Evolutionary conservation across 1,140 invertebrate species (phyloP), one percentile per base, ranked within the genome.

Genomic region (Diuraphis noxia): DNA sequence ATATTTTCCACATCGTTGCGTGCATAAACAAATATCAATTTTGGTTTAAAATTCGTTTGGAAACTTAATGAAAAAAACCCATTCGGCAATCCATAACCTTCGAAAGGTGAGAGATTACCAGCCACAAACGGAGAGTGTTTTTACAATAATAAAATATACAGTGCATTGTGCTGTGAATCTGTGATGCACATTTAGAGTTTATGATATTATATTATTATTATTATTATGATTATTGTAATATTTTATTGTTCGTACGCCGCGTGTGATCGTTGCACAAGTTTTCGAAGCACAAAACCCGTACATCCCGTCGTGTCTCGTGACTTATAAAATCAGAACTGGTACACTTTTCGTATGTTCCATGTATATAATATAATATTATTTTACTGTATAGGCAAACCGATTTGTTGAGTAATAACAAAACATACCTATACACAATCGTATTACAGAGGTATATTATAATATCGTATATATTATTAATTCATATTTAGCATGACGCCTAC

Each of bases 231-330:
- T 43, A 43, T 84, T 84, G 40, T 84, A 19, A 8, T 84, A 43
- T 43, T n/a, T 8, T 84, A 46, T 84, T n/a, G 8, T 25, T 21
- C 40, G 36, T 84, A 84, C 30, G 19, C 56, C 7, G 36, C 36
- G 82, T 41, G 41, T 43, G 82, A 43, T 19, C 40, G 17, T n/a
- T 84, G 30, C 30, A 30, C 41, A 43, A 84, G 13, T 43, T 43
- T 84, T 84, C 6, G 10, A 17, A 43, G 9, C 7, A 43, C n/a
- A 46, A 46, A 85, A 85, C n/a, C n/a, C 82, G 19, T 85, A 86
- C 41, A 8, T 36, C 49, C 19, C 21, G n/a, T 86, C 84, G 43
- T 86, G 84, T 86, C 43, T 87, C 85, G 85, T 87, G 85, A 87
- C 85, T 87, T 56, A 36, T 13, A 52, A 87, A 56, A 87, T 87